Percentiles rank a stretch among this genome's conserved stretches.
Conservation (phyloP, 1,140 invertebrate genomes). For the Drosophila nasuta region DNA sequence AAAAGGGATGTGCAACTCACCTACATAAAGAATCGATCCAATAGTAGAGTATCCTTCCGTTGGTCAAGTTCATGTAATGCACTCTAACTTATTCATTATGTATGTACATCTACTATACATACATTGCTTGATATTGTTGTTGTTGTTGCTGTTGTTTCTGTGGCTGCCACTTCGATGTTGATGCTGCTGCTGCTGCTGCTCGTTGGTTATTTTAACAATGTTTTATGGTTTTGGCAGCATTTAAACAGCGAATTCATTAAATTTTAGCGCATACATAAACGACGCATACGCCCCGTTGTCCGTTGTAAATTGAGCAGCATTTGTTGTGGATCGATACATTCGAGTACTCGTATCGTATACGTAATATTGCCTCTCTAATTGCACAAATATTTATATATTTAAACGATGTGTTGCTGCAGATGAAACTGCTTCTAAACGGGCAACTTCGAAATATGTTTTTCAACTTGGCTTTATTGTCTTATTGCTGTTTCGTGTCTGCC, state of each 20-base stretch:
- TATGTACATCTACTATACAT: constrained; percentile 21
- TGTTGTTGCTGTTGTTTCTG: background rate
- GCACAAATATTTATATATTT: constrained; percentile 1
- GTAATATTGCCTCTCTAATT: constrained; percentile 6
- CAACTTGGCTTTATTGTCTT: constrained; percentile 35
- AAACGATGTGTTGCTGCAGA: background rate
- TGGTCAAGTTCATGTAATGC: background rate
- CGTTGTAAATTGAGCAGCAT: constrained; percentile 9
- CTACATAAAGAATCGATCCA: too few relatives aligned
- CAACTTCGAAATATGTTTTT: constrained; percentile 22
- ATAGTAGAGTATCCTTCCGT: background rate
- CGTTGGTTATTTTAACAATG: constrained; percentile 39
- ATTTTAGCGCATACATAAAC: constrained; percentile 27
- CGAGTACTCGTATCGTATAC: constrained; percentile 5
- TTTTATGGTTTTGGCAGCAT: constrained; percentile 55
- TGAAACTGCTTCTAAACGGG: background rate
- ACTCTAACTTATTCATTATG: constrained; percentile 23
- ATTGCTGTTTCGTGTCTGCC: constrained; percentile 3
- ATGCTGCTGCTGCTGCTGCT: background rate
- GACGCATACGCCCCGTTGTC: constrained; percentile 34
- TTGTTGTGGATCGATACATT: constrained; percentile 10
- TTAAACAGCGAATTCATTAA: constrained; percentile 52
- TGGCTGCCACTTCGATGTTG: too few relatives aligned
- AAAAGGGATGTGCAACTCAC: too few relatives aligned
- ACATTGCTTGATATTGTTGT: background rate